phyloP scores from a whole-genome alignment of 2,113 vertebrate species.

The Aegotheles bennettii region DNA sequence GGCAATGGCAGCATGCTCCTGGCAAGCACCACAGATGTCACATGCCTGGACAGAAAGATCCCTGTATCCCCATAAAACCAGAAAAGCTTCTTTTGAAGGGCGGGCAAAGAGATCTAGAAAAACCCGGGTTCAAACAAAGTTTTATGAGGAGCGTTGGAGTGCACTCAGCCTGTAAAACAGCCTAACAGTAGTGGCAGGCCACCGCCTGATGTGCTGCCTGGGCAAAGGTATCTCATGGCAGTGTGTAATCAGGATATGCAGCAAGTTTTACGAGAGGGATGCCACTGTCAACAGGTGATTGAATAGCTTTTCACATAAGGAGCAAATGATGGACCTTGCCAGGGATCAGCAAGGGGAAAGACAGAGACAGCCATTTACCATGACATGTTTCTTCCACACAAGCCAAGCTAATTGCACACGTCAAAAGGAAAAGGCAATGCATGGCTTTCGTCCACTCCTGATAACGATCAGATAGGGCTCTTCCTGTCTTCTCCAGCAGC shows the following conservation, averaged over 20 bases:
- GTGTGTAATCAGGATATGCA: neutral
- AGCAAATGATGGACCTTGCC: neutral
- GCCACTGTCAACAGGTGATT: conserved; percentile 52
- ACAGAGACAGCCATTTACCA: neutral
- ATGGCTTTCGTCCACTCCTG: conserved; percentile 38
- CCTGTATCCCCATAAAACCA: neutral
- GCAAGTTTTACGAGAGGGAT: conserved; percentile 33
- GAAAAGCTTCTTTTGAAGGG: neutral
- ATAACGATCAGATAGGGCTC: conserved; percentile 24
- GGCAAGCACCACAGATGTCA: neutral
- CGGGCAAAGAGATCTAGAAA: neutral
- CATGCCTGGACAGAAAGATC: neutral
- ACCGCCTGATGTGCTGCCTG: neutral
- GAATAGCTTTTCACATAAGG: conserved; percentile 10
- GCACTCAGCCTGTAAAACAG: conserved; percentile 35
- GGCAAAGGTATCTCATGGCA: neutral
- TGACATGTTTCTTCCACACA: conserved; percentile 43
- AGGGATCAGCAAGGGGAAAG: neutral
- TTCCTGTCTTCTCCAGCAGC: conserved; percentile 44
- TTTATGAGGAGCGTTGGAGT: conserved; percentile 52
- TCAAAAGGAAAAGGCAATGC: conserved; percentile 47
- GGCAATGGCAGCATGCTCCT: neutral
- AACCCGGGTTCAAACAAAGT: conserved; percentile 28
- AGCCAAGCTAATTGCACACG: conserved; percentile 25
- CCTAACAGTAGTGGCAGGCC: neutral